Base-by-base conservation (phyloP, 2,113 vertebrate genomes). In the Lycaon pictus region DNA sequence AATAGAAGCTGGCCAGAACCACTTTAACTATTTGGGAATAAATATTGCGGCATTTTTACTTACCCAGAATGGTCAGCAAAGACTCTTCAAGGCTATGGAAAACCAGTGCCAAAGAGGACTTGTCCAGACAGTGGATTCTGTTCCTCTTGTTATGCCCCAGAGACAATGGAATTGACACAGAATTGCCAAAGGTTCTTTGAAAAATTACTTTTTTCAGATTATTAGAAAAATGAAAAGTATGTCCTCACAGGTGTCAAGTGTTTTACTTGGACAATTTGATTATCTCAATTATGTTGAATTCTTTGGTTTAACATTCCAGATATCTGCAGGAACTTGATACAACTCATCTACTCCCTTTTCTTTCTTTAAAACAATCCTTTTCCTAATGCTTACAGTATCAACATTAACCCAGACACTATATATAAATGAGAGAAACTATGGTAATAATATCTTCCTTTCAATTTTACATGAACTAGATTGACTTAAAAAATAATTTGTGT, bases 391-490 rank as follows among this genome's bases (percentile, higher is more conserved):
- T 98, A 97, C 88, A 93, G 89, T 98, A 74, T 98, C 94, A 97
- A 93, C 94, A 97, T 97, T 98, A 98, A 97, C 83, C 88, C 90
- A 97, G 97, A 96, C 97, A 93, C 93, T 97, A 86, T 94, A 97
- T 94, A 96, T 60, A 89, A 92, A 98, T 96, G 48, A 95, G 65
- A 96, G 92, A 98, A 96, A 98, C 81, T 82, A 72, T 65, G 84
- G 55, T 95, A 94, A 91, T 96, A 79, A 97, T 97, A 95, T 96
- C 96, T 95, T 95, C 98, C 96, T 97, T 71, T 94, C 56, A 88
- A n/a, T 94, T 88, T 74, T 23, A 53, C 37, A 90, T 94, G 35
- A 95, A 91, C 20, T 89, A 79, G 96, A 79, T 93, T 88, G 25
- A 95, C 87, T 72, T 72, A 16, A 60, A 95, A 88, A 88, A 11